Evolutionary conservation across 2,888 invertebrate species (phyloP).

Genomic region (Atethmia centrago): DNA sequence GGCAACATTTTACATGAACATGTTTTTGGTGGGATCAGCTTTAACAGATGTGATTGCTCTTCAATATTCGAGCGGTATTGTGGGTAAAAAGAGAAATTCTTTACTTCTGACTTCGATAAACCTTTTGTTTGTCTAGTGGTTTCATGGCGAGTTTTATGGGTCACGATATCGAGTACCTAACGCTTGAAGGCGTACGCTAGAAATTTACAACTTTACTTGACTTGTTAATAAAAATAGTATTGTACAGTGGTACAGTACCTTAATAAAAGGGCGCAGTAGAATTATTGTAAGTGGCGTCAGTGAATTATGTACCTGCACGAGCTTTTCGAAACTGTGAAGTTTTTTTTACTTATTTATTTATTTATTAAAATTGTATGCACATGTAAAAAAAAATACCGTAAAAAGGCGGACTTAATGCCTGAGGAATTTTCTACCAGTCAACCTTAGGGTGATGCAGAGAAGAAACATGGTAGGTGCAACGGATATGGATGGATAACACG

Average conservation of each 20-base stretch:
- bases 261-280: neutral
- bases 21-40: no score
- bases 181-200: constrained; percentile 29
- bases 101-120: neutral
- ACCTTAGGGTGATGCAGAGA: no score
- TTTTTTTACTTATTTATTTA: no score
- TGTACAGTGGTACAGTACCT: neutral
- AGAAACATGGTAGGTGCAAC: no score
- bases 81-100: neutral
- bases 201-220: constrained; percentile 45
- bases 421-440: no score
- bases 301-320: neutral
- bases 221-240: constrained; percentile 39
- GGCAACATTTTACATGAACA: no score
- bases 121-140: constrained; percentile 9
- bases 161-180: constrained; percentile 39
- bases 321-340: neutral
- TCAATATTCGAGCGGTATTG: no score
- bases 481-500: no score
- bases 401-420: no score
- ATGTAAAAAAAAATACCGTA: no score
- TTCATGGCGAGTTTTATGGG: constrained; percentile 23
- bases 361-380: no score
- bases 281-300: neutral
- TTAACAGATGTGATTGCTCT: no score